Evolutionary conservation across 92 coral and sea anemone species (phyloP).

Genomic region (Micromussa lordhowensis): DNA sequence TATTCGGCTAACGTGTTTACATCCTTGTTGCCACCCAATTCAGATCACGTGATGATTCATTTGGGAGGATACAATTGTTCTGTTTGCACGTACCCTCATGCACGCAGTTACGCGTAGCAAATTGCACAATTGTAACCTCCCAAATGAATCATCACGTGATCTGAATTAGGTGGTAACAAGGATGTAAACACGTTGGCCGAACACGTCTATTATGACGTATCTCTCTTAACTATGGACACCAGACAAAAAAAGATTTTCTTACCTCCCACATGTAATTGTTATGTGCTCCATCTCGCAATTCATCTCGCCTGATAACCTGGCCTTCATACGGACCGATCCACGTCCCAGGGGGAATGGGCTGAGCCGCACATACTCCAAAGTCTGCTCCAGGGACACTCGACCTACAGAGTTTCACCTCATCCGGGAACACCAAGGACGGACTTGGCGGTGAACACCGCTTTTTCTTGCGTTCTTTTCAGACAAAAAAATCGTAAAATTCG

Average conservation of each 20-base stretch:
- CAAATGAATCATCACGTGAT: no score
- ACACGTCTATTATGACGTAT: neutral
- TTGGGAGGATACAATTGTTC: no score
- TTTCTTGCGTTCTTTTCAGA: conserved; percentile 40
- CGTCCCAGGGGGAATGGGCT: conserved; percentile 92
- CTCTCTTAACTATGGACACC: neutral
- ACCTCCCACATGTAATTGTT: conserved; percentile 99
- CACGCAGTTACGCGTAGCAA: no score
- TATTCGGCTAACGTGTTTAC: no score
- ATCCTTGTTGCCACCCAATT: no score
- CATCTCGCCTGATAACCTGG: conserved; percentile 85
- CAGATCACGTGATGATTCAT: no score
- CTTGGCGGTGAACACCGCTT: conserved; percentile 68
- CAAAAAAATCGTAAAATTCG: neutral
- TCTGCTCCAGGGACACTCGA: conserved; percentile 93
- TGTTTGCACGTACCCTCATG: no score
- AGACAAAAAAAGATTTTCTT: neutral
- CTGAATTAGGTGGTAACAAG: no score
- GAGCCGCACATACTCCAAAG: conserved; percentile 93
- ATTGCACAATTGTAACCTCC: no score
- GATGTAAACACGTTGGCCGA: no score
- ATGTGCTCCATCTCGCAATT: conserved; percentile 69
- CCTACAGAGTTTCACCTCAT: conserved; percentile 84
- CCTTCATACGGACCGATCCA: conserved; percentile 99
- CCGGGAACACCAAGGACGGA: conserved; percentile 86